Evolutionary conservation across 2,113 vertebrate genomes (phyloP).

Genomic region (Cryptomyrus ogoouensis): DNA sequence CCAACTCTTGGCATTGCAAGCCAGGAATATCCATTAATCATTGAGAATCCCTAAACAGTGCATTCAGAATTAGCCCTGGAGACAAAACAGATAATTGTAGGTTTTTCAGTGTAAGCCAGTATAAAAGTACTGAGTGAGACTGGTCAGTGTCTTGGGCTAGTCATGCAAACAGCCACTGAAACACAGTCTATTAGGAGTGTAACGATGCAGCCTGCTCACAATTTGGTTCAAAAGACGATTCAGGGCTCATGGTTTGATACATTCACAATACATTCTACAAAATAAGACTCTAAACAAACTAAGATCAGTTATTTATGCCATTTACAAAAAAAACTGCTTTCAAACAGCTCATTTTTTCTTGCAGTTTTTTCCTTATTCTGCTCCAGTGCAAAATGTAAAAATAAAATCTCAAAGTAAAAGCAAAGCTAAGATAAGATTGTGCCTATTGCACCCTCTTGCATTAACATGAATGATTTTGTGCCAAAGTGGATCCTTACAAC

Average conservation of each 20-base stretch:
- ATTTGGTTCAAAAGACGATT: background rate
- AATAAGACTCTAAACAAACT: background rate
- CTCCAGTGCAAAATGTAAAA: too few relatives aligned
- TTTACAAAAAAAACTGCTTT: background rate
- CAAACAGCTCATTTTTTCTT: background rate
- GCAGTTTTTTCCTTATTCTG: too few relatives aligned
- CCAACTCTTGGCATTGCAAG: background rate
- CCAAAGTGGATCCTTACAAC: too few relatives aligned
- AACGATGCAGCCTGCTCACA: background rate
- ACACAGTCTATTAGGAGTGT: background rate
- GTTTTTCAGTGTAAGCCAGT: background rate
- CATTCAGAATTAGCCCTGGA: background rate
- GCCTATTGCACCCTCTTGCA: too few relatives aligned
- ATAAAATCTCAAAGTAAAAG: too few relatives aligned
- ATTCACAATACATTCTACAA: background rate
- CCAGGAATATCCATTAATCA: background rate
- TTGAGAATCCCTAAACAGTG: background rate
- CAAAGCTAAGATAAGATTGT: too few relatives aligned
- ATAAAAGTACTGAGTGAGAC: background rate
- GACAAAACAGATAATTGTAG: background rate
- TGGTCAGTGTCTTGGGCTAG: background rate
- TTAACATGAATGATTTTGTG: too few relatives aligned
- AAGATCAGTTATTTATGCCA: background rate
- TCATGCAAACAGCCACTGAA: background rate
- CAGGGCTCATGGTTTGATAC: background rate